A percentile compares a stretch with the other conserved stretches of the same genome.
phyloP scores from a whole-genome alignment of 2,888 invertebrate genomes.

The Orchestes rusci region DNA sequence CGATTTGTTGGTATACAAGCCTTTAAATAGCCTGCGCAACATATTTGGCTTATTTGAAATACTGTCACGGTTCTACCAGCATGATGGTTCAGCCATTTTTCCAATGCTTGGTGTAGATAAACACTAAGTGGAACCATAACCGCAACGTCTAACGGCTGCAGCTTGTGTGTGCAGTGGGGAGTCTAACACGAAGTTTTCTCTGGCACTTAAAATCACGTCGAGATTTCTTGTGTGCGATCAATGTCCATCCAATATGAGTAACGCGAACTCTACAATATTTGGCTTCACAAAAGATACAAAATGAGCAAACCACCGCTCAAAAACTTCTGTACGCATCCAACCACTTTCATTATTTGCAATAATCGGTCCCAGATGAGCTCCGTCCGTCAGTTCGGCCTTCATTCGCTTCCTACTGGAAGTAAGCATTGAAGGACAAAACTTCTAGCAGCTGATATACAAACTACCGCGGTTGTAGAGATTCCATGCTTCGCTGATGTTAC shows the following conservation, averaged over 20 bases:
- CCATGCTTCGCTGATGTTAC: background rate
- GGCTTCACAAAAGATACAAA: slow-evolving; percentile 35
- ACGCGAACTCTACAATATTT: slow-evolving; percentile 26
- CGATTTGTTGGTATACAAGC: too few relatives aligned
- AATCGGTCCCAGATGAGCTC: slow-evolving; percentile 32
- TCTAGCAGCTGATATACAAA: background rate
- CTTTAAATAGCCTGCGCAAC: too few relatives aligned
- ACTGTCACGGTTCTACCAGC: too few relatives aligned
- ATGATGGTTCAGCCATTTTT: too few relatives aligned
- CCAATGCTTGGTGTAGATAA: too few relatives aligned
- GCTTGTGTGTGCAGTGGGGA: slow-evolving; percentile 6
- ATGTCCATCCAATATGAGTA: slow-evolving; percentile 17
- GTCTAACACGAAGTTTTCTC: slow-evolving; percentile 11
- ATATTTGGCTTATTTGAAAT: too few relatives aligned
- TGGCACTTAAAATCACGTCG: slow-evolving; percentile 8
- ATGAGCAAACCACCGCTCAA: slow-evolving; percentile 37
- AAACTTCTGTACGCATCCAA: slow-evolving; percentile 36
- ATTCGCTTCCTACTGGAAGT: too few relatives aligned
- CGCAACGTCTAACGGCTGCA: slow-evolving; percentile 3
- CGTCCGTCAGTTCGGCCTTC: too few relatives aligned
- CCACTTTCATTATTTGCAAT: slow-evolving; percentile 28
- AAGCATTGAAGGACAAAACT: background rate
- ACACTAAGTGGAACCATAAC: slow-evolving; percentile 10
- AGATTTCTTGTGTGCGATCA: slow-evolving; percentile 14
- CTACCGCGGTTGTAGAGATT: background rate